Percentiles rank a stretch among this genome's conserved stretches.
Evolutionary conservation across 2,113 vertebrate genomes (phyloP).

Genomic region (Arothron firmamentum): DNA sequence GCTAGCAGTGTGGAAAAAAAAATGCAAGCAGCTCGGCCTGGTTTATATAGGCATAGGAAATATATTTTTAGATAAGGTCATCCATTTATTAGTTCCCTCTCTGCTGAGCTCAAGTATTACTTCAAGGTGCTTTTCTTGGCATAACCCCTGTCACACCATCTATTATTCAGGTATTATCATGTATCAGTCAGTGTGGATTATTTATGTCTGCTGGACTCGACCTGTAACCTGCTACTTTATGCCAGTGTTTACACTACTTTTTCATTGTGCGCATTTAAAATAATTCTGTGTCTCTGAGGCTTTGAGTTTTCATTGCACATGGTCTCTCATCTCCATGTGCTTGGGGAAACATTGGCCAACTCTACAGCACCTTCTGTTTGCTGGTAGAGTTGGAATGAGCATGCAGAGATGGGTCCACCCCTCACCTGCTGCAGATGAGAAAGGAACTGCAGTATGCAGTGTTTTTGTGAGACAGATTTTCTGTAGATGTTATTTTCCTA

Average conservation of each 20-base stretch:
- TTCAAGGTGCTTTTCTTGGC: slow-evolving; percentile 48
- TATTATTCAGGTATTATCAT: slow-evolving; percentile 76
- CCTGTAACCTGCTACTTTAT: slow-evolving; percentile 32
- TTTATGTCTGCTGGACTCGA: slow-evolving; percentile 55
- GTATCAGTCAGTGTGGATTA: slow-evolving; percentile 67
- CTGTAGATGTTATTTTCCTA: background rate
- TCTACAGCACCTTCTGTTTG: background rate
- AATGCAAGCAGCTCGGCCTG: slow-evolving; percentile 28
- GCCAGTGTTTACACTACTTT: slow-evolving; percentile 14
- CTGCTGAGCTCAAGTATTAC: slow-evolving; percentile 41
- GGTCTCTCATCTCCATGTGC: slow-evolving; percentile 9
- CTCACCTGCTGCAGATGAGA: slow-evolving; percentile 21
- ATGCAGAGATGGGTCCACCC: slow-evolving; percentile 16
- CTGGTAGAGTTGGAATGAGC: background rate
- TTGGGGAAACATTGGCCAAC: slow-evolving; percentile 7
- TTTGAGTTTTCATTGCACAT: background rate
- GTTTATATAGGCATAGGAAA: slow-evolving; percentile 44
- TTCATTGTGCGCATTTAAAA: slow-evolving; percentile 11
- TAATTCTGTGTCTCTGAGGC: background rate
- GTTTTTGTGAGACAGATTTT: slow-evolving; percentile 43
- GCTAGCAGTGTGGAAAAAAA: slow-evolving; percentile 33
- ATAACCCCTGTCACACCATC: slow-evolving; percentile 64
- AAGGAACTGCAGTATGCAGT: slow-evolving; percentile 22
- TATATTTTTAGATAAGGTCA: slow-evolving; percentile 67
- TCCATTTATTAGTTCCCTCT: slow-evolving; percentile 59